Evolutionary conservation across 1,140 invertebrate species (phyloP).

Genomic region (Drosophila dunni): DNA sequence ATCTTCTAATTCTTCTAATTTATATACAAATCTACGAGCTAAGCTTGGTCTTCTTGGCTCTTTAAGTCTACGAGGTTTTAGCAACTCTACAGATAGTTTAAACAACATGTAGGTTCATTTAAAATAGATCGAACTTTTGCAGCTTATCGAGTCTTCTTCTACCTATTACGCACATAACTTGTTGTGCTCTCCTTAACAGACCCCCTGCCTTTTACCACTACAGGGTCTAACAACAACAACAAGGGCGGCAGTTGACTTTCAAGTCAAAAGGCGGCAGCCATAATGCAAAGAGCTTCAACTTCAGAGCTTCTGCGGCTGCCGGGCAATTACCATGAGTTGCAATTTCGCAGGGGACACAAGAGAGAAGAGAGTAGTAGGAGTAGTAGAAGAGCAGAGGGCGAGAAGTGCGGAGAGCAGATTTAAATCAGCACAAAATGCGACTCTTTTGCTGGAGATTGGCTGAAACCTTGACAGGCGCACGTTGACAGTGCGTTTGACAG

Average conservation of each 20-base stretch:
- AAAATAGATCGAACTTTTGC: no score
- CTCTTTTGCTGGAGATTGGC: slow-evolving; percentile 43
- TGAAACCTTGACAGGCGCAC: slow-evolving; percentile 54
- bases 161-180: no score
- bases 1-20: no score
- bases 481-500: slow-evolving; percentile 59
- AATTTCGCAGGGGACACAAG: not conserved
- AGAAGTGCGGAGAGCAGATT: slow-evolving; percentile 55
- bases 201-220: no score
- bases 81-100: no score
- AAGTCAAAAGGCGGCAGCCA: slow-evolving; percentile 73
- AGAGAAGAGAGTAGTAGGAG: not conserved
- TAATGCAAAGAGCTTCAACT: slow-evolving; percentile 70
- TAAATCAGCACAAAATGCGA: slow-evolving; percentile 74
- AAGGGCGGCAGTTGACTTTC: slow-evolving; percentile 61
- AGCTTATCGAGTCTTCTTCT: no score
- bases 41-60: no score
- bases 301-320: slow-evolving; percentile 19
- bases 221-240: slow-evolving; percentile 12
- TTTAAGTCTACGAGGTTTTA: no score
- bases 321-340: slow-evolving; percentile 76
- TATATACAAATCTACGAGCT: no score
- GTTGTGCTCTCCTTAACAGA: no score
- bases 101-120: no score
- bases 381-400: slow-evolving; percentile 7